These are phyloP conservation scores for Antheraea assamensis DNA, from an alignment of 2,888 invertebrate species.

Conservation along the genomic window DNA sequence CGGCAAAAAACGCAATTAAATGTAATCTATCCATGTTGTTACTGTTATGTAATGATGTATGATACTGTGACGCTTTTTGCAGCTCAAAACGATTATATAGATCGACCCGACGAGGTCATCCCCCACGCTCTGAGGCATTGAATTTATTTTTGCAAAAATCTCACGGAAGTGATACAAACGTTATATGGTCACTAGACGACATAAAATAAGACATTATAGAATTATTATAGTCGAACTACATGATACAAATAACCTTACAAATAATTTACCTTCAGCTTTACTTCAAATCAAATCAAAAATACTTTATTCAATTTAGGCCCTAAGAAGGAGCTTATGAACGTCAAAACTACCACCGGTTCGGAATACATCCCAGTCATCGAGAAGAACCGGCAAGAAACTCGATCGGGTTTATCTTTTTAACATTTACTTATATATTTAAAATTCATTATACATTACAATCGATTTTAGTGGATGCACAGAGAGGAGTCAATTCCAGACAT, in stretches of 20 bases:
- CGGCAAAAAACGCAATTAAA: slow-evolving; percentile 46
- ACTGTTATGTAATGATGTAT: slow-evolving; percentile 49
- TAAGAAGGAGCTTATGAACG: too few relatives aligned
- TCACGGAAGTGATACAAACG: slow-evolving; percentile 56
- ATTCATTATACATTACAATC: too few relatives aligned
- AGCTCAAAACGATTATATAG: slow-evolving; percentile 68
- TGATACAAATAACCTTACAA: background rate
- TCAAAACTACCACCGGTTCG: too few relatives aligned
- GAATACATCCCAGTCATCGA: too few relatives aligned
- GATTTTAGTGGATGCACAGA: too few relatives aligned
- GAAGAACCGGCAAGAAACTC: too few relatives aligned
- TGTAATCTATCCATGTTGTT: slow-evolving; percentile 53
- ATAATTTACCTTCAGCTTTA: background rate
- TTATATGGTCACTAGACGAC: slow-evolving; percentile 6
- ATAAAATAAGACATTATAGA: background rate
- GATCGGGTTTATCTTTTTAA: too few relatives aligned
- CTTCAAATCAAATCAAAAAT: too few relatives aligned
- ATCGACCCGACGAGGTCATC: slow-evolving; percentile 62
- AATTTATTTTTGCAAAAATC: slow-evolving; percentile 50
- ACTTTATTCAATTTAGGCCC: too few relatives aligned
- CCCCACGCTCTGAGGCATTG: slow-evolving; percentile 62
- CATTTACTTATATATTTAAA: too few relatives aligned
- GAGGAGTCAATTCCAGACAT: too few relatives aligned
- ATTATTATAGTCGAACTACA: background rate
- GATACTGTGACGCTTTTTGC: slow-evolving; percentile 52